phyloP scores from a whole-genome alignment of 2,113 vertebrate species.

The Megaleporinus macrocephalus region DNA sequence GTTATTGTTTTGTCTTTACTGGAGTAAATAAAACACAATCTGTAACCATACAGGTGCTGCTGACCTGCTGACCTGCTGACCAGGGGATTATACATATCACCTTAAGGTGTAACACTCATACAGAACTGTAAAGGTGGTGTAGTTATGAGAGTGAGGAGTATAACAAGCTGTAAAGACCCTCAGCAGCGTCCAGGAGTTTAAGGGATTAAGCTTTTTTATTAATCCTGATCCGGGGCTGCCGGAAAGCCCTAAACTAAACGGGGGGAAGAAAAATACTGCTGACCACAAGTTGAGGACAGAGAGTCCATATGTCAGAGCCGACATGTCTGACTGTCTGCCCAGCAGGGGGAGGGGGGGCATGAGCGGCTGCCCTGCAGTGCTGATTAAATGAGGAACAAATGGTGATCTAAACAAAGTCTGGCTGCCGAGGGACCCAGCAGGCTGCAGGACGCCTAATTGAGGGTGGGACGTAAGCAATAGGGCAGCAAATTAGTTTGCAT shows the following conservation, averaged over 20 bases:
- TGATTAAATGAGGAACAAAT: conserved; percentile 34
- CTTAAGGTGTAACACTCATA: too few relatives aligned
- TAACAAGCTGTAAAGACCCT: neutral
- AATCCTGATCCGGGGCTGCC: conserved; percentile 29
- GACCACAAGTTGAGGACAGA: conserved; percentile 4
- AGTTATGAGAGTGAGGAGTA: neutral
- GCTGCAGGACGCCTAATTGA: conserved; percentile 16
- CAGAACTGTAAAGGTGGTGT: too few relatives aligned
- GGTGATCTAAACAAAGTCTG: conserved; percentile 25
- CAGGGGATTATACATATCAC: too few relatives aligned
- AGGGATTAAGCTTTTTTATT: neutral
- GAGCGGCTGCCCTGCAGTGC: neutral
- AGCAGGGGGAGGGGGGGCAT: neutral
- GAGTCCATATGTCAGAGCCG: conserved; percentile 26
- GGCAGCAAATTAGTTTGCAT: conserved; percentile 41
- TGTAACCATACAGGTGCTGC: too few relatives aligned
- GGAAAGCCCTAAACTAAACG: neutral
- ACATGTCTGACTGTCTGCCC: conserved; percentile 7
- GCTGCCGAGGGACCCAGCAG: neutral
- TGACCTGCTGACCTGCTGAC: too few relatives aligned
- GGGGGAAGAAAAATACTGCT: conserved; percentile 23
- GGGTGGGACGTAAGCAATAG: conserved; percentile 18
- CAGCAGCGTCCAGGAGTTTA: neutral
- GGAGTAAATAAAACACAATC: too few relatives aligned
- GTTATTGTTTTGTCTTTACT: too few relatives aligned